phyloP scores from a whole-genome alignment of 2,797 vertebrate genomes.

The Calcarius lapponicus region DNA sequence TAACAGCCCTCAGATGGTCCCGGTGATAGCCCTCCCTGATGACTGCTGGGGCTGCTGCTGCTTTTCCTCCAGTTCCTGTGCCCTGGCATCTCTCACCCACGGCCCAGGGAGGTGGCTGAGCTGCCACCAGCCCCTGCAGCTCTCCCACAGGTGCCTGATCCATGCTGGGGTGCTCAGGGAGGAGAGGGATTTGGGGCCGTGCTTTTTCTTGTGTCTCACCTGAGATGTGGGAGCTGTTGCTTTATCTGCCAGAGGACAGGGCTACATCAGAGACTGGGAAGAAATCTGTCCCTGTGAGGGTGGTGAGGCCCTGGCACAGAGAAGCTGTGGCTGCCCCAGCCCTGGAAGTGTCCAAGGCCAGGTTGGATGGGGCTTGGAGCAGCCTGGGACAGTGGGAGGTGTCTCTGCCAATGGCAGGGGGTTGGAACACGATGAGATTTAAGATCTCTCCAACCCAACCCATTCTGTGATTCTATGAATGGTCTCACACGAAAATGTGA shows the following conservation, averaged over 20 bases:
- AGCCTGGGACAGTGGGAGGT: no score
- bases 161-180: rapidly evolving
- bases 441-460: not conserved
- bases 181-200: rapidly evolving
- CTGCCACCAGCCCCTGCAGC: not conserved
- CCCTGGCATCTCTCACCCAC: not conserved
- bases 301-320: no score
- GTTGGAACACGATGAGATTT: not conserved
- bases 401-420: not conserved
- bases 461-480: not conserved
- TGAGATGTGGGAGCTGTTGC: rapidly evolving
- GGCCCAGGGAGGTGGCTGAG: not conserved
- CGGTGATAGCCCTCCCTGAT: not conserved
- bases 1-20: constrained; percentile 6
- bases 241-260: not conserved
- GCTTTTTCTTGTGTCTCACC: not conserved
- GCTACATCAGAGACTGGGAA: no score
- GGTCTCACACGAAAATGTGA: not conserved
- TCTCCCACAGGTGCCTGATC: not conserved
- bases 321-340: no score
- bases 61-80: not conserved
- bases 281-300: not conserved
- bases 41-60: not conserved
- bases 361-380: no score
- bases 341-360: no score